Base-by-base conservation (phyloP, 1,140 invertebrate species). In the Hyphantria cunea region DNA sequence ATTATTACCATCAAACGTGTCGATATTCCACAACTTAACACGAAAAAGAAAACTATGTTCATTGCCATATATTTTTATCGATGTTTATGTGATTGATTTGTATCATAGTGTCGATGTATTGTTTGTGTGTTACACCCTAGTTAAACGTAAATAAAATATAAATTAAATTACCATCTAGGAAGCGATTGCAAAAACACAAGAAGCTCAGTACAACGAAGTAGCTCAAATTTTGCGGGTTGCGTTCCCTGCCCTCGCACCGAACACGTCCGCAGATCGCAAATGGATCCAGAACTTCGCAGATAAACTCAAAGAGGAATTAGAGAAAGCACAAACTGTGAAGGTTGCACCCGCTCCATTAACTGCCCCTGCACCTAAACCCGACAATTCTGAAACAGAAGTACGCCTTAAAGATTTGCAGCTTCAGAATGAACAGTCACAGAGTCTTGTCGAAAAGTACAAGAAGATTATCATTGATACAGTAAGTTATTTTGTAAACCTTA, bases 381-480 rank as follows among this genome's bases (percentile, higher is more conserved):
- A 58, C 47, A 13, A 66, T 3, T 8, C 41, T 3, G 55, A 51
- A 14, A 33, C 63, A 7, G 73, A 81, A 39, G 76, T 70, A 12
- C 65, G 78, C 11, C 49, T 84, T 6, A 67, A 68, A n/a, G 88
- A 92, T 12, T 67, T 92, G 42, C 45, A 71, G 52, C 69, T 74
- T 61, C 88, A 95, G 80, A 94, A 95, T 75, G 91, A 91, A 75
- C 92, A 93, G 66, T 83, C 96, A 61, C 93, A 95, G 71, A 82
- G 86, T 12, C 92, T 94, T 78, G 93, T 95, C 25, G 92, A 93
- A 37, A 93, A 96, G 82, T 96, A 96, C 73, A 94, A 96, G 76
- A 93, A 89, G 76, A 93, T 96, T 62, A 95, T 96, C 65, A 92
- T 93, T 47, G 94, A 96, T 73, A 96, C 95, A 69, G 95, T 96